phyloP scores from a whole-genome alignment of 2,797 vertebrate species.

The Perodicticus potto region DNA sequence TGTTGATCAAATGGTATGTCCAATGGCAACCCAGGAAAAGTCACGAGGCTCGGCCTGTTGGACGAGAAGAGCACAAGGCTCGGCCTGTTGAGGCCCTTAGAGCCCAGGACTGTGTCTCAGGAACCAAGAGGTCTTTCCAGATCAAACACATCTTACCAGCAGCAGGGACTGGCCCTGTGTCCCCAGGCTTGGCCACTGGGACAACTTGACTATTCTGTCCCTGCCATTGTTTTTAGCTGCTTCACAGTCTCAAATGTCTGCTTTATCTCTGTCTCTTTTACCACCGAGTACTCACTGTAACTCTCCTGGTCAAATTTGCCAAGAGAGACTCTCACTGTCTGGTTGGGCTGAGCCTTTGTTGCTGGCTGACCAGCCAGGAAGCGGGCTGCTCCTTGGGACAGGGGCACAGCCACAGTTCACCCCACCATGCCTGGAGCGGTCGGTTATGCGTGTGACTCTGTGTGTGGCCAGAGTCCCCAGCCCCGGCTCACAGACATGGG shows the following conservation, averaged over 20 bases:
- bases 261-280: not conserved
- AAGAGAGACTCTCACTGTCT: not conserved
- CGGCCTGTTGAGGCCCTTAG: not conserved
- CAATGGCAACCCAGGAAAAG: not conserved
- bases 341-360: not conserved
- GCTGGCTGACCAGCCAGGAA: not conserved
- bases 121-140: not conserved
- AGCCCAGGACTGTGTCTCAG: not conserved
- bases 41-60: not conserved
- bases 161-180: not conserved
- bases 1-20: not conserved
- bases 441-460: not conserved
- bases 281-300: not conserved
- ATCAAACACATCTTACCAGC: not conserved
- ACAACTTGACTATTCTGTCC: not conserved
- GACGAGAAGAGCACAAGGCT: not conserved
- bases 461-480: not conserved
- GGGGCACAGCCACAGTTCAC: not conserved
- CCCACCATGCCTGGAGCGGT: too few relatives aligned
- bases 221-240: not conserved
- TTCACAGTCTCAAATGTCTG: not conserved
- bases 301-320: constrained; percentile 4
- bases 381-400: not conserved
- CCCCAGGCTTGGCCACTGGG: not conserved
- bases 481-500: not conserved